Base-by-base conservation (phyloP, 1,140 invertebrate genomes). In the Catajapyx aquilonaris region DNA sequence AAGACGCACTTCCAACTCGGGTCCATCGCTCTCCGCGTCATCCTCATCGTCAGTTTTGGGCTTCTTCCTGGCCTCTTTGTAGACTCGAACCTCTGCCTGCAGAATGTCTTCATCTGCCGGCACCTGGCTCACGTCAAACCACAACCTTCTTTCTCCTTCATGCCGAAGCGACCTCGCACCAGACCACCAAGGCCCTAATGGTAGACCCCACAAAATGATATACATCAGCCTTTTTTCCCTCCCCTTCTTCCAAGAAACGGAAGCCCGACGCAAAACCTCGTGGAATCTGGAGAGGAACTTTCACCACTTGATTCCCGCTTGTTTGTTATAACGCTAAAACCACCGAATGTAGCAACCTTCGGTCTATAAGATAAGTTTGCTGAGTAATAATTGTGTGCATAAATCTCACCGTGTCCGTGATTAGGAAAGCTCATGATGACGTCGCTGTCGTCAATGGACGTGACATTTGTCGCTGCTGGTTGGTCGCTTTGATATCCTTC, bases 51-150 rank as follows among this genome's bases (percentile, higher is more conserved):
- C n/a, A n/a, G n/a, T 9, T 7, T 28, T 28, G 23, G 7, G 23
- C 23, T 9, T 28, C 13, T 28, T 28, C 13, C 23, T 28, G n/a
- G n/a, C n/a, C n/a, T 65, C 68, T 44, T 83, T 75, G 53, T 78
- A 90, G 1, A 94, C 59, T 25, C 83, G 63, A 10, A 94, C 56
- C 55, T 93, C 86, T 1, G 84, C 83, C 32, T 75, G 74, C 20
- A 88, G 71, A 15, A 91, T 68, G 5, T 68, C 69, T 46, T 87
- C 79, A 38, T 73, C 74, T 3, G 63, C 53, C 2, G 81, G 71
- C 5, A 90, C 72, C 49, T 90, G 81, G 3, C 73, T 69, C 5
- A 88, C 74, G 53, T 93, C 83, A 55, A 95, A 95, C 80, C 81
- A 93, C 11, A 91, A 69, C 28, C 79, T 68, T 48, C 79, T 71